Conservation (phyloP, 53 echinoderm and acorn worm genomes). For the Mesocentrotus franciscanus region DNA sequence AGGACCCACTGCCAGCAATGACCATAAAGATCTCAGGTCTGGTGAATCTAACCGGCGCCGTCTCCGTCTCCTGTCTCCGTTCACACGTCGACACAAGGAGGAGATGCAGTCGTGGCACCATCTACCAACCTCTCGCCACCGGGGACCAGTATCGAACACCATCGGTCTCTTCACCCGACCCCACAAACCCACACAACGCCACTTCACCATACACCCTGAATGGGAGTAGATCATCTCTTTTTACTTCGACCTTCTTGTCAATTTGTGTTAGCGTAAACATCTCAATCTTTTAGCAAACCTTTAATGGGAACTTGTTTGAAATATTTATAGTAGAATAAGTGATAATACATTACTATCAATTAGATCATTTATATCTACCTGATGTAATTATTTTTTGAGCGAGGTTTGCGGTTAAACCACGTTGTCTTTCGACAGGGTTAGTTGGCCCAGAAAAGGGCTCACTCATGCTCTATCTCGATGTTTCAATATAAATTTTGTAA, state of each 20-base stretch:
- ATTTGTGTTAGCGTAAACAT: slow-evolving; percentile 20
- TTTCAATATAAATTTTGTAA: neutral
- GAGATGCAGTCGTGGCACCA: slow-evolving; percentile 98
- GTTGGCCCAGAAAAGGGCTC: too few relatives aligned
- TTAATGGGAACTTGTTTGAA: neutral
- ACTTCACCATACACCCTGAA: slow-evolving; percentile 99
- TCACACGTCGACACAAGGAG: slow-evolving; percentile 88
- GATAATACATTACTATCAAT: neutral
- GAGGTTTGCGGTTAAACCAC: too few relatives aligned
- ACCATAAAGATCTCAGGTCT: slow-evolving; percentile 58
- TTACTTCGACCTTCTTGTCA: neutral
- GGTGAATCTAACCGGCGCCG: slow-evolving; percentile 73
- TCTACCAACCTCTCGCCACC: slow-evolving; percentile 85
- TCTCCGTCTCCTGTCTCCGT: slow-evolving; percentile 87
- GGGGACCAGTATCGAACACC: slow-evolving; percentile 92
- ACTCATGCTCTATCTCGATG: too few relatives aligned
- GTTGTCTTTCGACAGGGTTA: too few relatives aligned
- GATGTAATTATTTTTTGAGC: neutral
- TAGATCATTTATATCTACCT: neutral
- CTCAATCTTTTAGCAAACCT: neutral
- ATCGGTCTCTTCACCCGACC: slow-evolving; percentile 95
- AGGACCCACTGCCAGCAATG: neutral
- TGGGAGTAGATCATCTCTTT: slow-evolving; percentile 82
- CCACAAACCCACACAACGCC: slow-evolving; percentile 85
- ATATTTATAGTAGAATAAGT: neutral